Conservation (phyloP, 2,888 invertebrate species). For the Acanthosepion pharaonis region DNA sequence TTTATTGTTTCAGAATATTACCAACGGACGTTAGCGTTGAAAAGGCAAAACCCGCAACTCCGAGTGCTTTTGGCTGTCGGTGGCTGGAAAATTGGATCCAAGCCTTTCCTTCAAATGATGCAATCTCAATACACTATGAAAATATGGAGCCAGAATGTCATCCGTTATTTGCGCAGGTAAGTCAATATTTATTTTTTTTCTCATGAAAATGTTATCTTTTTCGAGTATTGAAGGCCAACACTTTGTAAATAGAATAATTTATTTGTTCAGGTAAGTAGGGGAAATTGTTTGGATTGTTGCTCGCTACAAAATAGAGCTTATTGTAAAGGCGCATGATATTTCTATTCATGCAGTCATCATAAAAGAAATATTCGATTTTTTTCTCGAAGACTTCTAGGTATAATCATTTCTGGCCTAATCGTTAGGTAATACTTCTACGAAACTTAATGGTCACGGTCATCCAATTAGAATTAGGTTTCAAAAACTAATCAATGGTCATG, state of each 20-base stretch:
- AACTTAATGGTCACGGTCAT: too few relatives aligned
- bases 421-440: too few relatives aligned
- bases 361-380: too few relatives aligned
- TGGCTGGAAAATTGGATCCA: slow-evolving; percentile 47
- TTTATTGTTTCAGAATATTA: slow-evolving; percentile 45
- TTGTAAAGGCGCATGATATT: too few relatives aligned
- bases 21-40: slow-evolving; percentile 44
- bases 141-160: slow-evolving; percentile 42
- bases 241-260: background rate
- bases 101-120: slow-evolving; percentile 47
- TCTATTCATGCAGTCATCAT: too few relatives aligned
- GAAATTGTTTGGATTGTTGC: background rate
- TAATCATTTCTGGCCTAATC: too few relatives aligned
- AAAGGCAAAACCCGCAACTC: slow-evolving; percentile 47
- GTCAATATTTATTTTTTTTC: background rate
- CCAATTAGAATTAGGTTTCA: too few relatives aligned
- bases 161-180: slow-evolving; percentile 46
- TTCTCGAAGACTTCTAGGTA: too few relatives aligned
- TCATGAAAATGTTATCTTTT: background rate
- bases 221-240: too few relatives aligned
- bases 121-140: slow-evolving; percentile 36
- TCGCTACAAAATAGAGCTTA: too few relatives aligned
- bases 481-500: too few relatives aligned
- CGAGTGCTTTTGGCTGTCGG: slow-evolving; percentile 46
- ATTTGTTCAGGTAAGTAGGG: background rate